A percentile compares a stretch with the other conserved stretches of the same genome.
These are phyloP conservation scores for Tichodroma muraria DNA, from an alignment of 2,113 vertebrate species.

Conservation along the genomic window DNA sequence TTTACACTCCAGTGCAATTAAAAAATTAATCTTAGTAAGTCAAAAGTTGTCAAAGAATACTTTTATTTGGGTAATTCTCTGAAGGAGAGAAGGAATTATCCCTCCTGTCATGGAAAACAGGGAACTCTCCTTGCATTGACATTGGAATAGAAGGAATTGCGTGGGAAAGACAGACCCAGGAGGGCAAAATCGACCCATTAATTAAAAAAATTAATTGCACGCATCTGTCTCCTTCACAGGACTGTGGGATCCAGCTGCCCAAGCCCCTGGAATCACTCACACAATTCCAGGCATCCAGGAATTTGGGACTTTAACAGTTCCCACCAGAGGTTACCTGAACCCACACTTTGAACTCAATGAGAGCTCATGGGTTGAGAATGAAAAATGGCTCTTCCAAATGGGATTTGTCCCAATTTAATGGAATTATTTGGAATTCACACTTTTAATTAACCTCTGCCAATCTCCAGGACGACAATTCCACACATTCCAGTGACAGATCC, in stretches of 20 bases:
- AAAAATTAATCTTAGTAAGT: background rate
- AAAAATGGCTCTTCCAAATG: background rate
- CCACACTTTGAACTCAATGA: background rate
- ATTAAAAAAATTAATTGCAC: background rate
- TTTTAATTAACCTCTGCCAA: slow-evolving; percentile 48
- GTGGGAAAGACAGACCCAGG: background rate
- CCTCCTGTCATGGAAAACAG: background rate
- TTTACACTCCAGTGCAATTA: background rate
- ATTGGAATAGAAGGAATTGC: background rate
- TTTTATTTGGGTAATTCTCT: background rate
- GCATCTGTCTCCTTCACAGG: background rate
- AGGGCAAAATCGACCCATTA: background rate
- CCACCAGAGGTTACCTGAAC: background rate
- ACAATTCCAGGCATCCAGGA: accelerated
- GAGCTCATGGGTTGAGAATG: background rate
- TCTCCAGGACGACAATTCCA: background rate
- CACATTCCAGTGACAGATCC: accelerated
- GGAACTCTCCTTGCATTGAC: background rate
- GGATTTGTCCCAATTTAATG: background rate
- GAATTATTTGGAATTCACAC: background rate
- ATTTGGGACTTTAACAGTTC: background rate
- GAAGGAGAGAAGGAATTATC: background rate
- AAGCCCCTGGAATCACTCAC: background rate
- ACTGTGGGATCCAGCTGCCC: background rate
- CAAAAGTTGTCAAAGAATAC: background rate